Evolutionary conservation across 2,113 vertebrate species (phyloP), one percentile per base, ranked within the genome.

Genomic region (Xerus inauris): DNA sequence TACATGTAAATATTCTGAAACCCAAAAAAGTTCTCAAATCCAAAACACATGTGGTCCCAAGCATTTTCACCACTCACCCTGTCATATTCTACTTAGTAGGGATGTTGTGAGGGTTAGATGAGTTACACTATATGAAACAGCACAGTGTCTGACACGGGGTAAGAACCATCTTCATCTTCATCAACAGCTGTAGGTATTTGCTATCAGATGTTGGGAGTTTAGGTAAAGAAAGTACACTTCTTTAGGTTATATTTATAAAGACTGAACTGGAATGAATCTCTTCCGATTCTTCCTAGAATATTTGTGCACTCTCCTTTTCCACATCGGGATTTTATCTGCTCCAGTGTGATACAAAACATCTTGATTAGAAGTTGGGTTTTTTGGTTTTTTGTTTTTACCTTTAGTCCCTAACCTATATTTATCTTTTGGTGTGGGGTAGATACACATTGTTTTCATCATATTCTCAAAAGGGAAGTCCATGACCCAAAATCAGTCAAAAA

Each of bases 361-460:
- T 92, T 77, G n/a, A 54, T 69, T 83, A n/a, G 91, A 40, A 84
- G 20, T 80, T 51, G 14, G 49, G 7, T 40, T 85, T 89, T 89
- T 80, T 51, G n/a, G 40, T 49, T 49, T 49, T 49, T 49, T 49
- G 9, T n/a, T 49, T 49, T 57, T 22, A 22, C 67, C 76, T 94
- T 47, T 67, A 75, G 42, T 84, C 75, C 30, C 87, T 93, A 86
- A 96, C 51, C 77, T 96, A 4, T 93, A 76, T 94, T 92, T 94
- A 65, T 91, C 73, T 95, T 30, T 91, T 65, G 73, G 73, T 91
- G 24, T 89, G 28, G 32, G 35, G 54, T 79, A 84, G 73, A 47
- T 84, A 47, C 67, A 47, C 67, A 47, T 85, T 84, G 17, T 72
- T 96, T 93, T 92, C 45, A 72, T 93, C 45, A 81, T 22, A 87